These are phyloP conservation scores for Ormia ochracea DNA, from an alignment of 2,888 invertebrate species.

Conservation along the genomic window DNA sequence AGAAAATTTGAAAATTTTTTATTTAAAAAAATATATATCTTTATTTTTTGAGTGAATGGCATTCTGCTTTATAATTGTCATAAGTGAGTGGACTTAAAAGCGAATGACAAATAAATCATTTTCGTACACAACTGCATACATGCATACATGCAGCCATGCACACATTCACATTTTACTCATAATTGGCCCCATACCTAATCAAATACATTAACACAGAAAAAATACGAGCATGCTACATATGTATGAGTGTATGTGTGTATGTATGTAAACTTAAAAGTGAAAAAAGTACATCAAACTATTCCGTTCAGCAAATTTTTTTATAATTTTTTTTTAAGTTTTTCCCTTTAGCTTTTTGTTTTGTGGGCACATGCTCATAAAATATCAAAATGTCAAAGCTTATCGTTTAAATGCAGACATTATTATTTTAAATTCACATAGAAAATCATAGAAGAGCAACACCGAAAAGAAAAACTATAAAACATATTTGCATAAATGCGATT, in stretches of 20 bases:
- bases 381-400: constrained; percentile 59
- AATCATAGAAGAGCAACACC: not conserved
- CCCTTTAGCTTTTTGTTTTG: constrained; percentile 3
- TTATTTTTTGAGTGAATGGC: not conserved
- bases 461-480: constrained; percentile 16
- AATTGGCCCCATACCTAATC: constrained; percentile 21
- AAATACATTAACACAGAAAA: not conserved
- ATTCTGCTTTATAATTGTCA: not conserved
- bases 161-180: not conserved
- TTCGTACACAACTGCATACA: not conserved
- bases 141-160: no score
- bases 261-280: no score
- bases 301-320: constrained; percentile 29
- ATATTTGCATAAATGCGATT: constrained; percentile 64
- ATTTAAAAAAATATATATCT: no score
- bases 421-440: constrained; percentile 53
- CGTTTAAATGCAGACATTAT: constrained; percentile 64
- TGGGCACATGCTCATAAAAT: constrained; percentile 32
- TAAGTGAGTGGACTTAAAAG: not conserved
- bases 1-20: no score
- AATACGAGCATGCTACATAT: no score
- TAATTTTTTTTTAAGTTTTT: not conserved
- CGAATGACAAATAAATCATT: constrained; percentile 35
- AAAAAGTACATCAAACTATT: constrained; percentile 25
- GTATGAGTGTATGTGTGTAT: no score